Conservation (phyloP, 2,888 invertebrate species). For the Digitonthophagus gazella region DNA sequence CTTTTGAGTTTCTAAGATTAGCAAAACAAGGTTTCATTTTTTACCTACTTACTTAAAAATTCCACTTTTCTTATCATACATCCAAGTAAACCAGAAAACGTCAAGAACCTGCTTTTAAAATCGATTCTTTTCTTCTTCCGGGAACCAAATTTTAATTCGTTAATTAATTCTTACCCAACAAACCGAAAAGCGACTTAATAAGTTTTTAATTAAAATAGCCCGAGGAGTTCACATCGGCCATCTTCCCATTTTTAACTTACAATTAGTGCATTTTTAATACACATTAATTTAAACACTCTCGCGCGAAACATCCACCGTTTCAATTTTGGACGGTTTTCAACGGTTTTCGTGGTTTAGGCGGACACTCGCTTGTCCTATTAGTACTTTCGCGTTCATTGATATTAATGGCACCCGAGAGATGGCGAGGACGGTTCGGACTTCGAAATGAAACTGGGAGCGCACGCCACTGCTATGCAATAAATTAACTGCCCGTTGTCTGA, state of each 20-base stretch:
- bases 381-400: not conserved
- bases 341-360: not conserved
- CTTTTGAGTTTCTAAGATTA: too few relatives aligned
- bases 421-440: not conserved
- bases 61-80: too few relatives aligned
- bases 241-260: not conserved
- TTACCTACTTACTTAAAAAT: too few relatives aligned
- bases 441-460: not conserved
- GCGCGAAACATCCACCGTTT: not conserved
- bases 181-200: conserved; percentile 39
- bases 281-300: not conserved
- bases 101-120: too few relatives aligned
- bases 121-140: not conserved
- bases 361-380: not conserved
- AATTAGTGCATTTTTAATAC: not conserved
- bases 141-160: conserved; percentile 14
- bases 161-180: conserved; percentile 38
- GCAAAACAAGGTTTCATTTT: too few relatives aligned
- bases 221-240: conserved; percentile 26
- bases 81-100: too few relatives aligned
- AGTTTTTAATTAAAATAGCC: conserved; percentile 39
- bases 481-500: not conserved
- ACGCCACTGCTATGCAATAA: too few relatives aligned
- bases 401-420: not conserved
- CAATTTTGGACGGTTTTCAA: not conserved